Base-by-base conservation (phyloP, 1,140 invertebrate genomes). In the Drosophila virilis region DNA sequence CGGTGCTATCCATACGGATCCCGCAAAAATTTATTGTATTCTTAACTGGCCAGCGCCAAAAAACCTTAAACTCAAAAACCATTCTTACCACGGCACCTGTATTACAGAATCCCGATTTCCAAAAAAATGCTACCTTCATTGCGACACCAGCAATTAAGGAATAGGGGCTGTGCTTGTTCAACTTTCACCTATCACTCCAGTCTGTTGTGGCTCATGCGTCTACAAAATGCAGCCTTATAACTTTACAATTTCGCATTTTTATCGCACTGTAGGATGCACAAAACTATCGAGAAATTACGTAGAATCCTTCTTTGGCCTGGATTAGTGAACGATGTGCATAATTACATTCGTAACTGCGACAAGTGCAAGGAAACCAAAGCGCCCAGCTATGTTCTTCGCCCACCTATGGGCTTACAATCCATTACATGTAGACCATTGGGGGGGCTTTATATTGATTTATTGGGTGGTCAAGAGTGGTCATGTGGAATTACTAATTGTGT, bases 1-100 rank as follows among this genome's bases (percentile, higher is more conserved):
- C n/a, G n/a, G n/a, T 6, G 55, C 55, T 22, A 59, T 59, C 2
- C 10, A 8, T 32, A 58, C 13, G 1, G 55, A 68, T 17, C 33
- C 43, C 8, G 15, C 9, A 9, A 69, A 60, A 35, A 5, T 60
- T 7, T 5, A 28, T 7, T 32, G 9, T 35, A 17, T 28, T 37
- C 7, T 3, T 15, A 58, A 45, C 37, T 28, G 22, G 22, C 22
- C 22, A 22, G 22, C 22, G 22, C 22, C 22, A 43, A 32, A 7
- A 12, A 50, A 50, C 10, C n/a, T 60, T 6, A 60, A 69, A 15
- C 66, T 17, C 0, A 17, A 17, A 17, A 17, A 17, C 17, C 17
- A 17, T 17, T 17, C 17, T 17, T 17, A 17, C 17, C 17, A 1
- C 17, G 0, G 17, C 17, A 17, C 17, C 17, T 17, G 17, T 17